A percentile compares a stretch with the other conserved stretches of the same genome.
Conservation (phyloP, 2,888 invertebrate species). For the Eupithecia centaureata region DNA sequence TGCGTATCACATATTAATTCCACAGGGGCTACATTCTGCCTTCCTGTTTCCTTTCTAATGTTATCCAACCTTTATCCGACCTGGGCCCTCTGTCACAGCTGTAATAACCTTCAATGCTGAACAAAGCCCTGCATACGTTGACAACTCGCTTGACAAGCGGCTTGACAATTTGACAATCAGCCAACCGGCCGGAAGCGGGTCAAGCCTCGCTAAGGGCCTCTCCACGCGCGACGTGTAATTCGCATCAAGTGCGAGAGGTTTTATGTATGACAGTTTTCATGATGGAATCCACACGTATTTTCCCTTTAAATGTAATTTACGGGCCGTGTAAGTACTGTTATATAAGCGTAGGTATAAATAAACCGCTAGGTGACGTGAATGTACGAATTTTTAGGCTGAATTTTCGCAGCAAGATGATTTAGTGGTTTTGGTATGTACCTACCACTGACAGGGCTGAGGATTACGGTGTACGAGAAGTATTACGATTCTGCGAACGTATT, state of each 20-base stretch:
- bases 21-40: neutral
- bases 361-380: neutral
- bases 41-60: neutral
- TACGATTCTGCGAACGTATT: neutral
- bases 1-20: constrained; percentile 3
- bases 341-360: constrained; percentile 2
- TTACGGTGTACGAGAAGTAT: neutral
- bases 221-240: constrained; percentile 52
- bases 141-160: constrained; percentile 20
- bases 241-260: constrained; percentile 47
- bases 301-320: constrained; percentile 35
- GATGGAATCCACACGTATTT: constrained; percentile 36
- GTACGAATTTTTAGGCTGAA: neutral
- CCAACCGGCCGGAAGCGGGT: constrained; percentile 57
- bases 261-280: constrained; percentile 52
- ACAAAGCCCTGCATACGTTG: constrained; percentile 22
- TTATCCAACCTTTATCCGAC: neutral
- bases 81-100: constrained; percentile 1
- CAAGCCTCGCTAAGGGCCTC: constrained; percentile 54
- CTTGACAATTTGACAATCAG: constrained; percentile 52
- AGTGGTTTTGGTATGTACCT: neutral
- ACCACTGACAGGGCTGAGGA: too few species aligned
- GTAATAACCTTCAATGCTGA: constrained; percentile 12
- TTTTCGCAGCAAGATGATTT: neutral
- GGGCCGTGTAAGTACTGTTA: constrained; percentile 23